phyloP scores from a whole-genome alignment of 92 coral and sea anemone species.

The Actinernus sp. region DNA sequence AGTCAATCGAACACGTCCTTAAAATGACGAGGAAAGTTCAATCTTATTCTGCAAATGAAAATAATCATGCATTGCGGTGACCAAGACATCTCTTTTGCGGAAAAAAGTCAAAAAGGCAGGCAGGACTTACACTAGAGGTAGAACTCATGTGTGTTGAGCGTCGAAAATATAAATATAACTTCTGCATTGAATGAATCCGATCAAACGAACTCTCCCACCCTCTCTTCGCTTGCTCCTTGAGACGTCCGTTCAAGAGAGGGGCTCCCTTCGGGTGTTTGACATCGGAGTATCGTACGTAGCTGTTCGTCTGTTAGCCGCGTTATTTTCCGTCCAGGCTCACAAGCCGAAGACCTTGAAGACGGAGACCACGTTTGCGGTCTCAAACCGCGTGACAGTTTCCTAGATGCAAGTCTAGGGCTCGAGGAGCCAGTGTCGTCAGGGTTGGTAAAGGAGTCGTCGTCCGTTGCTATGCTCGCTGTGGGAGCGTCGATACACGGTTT shows the following conservation, averaged over 20 bases:
- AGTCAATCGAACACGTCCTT: no score
- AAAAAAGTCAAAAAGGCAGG: no score
- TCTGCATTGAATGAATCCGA: no score
- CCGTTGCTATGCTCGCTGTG: conserved; percentile 61
- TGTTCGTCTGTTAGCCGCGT: conserved; percentile 13
- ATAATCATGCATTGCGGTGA: no score
- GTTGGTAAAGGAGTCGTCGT: conserved; percentile 37
- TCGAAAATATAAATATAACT: no score
- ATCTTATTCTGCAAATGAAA: no score
- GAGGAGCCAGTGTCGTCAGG: conserved; percentile 5
- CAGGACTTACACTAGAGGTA: no score
- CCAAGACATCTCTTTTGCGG: no score
- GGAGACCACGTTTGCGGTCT: conserved; percentile 13
- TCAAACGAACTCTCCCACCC: conserved; percentile 23
- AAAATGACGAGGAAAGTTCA: no score
- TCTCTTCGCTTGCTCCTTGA: neutral
- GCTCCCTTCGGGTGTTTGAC: conserved; percentile 19
- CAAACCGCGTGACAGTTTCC: conserved; percentile 24
- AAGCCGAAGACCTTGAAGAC: neutral
- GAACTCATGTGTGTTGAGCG: no score
- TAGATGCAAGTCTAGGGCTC: conserved; percentile 18
- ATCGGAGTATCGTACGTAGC: conserved; percentile 9
- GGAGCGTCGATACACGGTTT: conserved; percentile 73
- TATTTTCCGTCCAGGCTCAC: neutral
- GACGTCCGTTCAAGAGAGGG: no score